A percentile compares a stretch with the other conserved stretches of the same genome.
Conservation (phyloP, 2,888 invertebrate species). For the Cylindroiulus punctatus region DNA sequence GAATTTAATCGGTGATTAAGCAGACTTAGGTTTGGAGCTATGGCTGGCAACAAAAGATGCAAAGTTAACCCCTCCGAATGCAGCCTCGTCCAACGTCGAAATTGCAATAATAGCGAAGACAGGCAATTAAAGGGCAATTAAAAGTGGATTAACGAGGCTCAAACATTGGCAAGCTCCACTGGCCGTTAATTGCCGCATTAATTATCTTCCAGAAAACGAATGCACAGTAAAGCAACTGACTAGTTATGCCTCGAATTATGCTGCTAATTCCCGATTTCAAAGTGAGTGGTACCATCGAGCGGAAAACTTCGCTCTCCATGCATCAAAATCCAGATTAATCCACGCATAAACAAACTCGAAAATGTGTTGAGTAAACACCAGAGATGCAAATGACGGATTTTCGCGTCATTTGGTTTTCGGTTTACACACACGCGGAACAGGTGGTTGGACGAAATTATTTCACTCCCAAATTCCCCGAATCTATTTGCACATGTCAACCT, state of each 20-base stretch:
- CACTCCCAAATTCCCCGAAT: background rate
- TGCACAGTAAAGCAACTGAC: background rate
- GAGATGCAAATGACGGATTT: background rate
- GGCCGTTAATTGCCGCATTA: background rate
- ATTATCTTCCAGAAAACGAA: background rate
- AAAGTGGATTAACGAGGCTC: constrained; percentile 21
- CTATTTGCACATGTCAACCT: background rate
- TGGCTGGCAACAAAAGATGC: background rate
- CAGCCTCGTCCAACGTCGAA: background rate
- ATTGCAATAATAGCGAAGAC: background rate
- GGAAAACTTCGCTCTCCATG: background rate
- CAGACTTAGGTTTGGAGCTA: too few relatives aligned
- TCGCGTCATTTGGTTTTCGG: background rate
- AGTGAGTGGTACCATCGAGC: background rate
- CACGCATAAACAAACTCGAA: background rate
- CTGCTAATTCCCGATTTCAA: too few relatives aligned
- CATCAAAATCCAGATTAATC: background rate
- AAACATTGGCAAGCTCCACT: background rate
- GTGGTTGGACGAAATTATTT: background rate
- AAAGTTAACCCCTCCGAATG: background rate
- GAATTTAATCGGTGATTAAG: too few relatives aligned
- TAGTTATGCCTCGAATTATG: too few relatives aligned
- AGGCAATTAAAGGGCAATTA: background rate
- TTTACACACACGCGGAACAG: background rate
- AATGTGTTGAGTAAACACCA: background rate